Conservation (phyloP, 64 coral and sea anemone species). For the Montipora cactus region DNA sequence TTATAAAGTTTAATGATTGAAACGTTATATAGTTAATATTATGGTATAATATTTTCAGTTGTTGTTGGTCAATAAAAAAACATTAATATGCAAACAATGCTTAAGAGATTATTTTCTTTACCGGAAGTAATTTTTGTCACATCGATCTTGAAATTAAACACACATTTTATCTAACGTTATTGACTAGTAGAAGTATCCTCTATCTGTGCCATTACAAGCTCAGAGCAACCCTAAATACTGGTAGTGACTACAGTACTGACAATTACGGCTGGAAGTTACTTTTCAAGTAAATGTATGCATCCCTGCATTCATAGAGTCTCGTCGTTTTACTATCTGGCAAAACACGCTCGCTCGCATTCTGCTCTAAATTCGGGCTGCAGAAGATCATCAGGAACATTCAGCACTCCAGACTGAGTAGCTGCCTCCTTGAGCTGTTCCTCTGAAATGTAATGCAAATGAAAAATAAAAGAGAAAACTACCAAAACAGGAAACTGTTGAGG, state of each 20-base stretch:
- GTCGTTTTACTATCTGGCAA: neutral
- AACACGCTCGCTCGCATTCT: neutral
- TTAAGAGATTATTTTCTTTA: neutral
- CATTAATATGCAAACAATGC: no score
- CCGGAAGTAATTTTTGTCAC: neutral
- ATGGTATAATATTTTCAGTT: neutral
- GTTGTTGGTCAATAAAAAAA: neutral
- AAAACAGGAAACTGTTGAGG: slow-evolving; percentile 8
- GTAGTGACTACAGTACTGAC: neutral
- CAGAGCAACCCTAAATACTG: neutral
- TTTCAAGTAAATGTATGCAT: neutral
- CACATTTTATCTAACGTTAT: neutral
- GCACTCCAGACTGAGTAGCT: neutral
- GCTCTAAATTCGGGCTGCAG: neutral
- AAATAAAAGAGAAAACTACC: neutral
- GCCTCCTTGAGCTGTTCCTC: neutral
- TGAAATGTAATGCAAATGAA: neutral
- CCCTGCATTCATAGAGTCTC: neutral
- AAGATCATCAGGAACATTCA: slow-evolving; percentile 46
- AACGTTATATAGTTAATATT: no score
- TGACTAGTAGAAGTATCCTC: neutral
- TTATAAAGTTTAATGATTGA: no score
- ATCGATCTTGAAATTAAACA: neutral
- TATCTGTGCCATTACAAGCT: neutral
- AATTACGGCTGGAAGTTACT: neutral